Evolutionary conservation across 2,888 invertebrate species (phyloP).

Genomic region (Athalia rosae): DNA sequence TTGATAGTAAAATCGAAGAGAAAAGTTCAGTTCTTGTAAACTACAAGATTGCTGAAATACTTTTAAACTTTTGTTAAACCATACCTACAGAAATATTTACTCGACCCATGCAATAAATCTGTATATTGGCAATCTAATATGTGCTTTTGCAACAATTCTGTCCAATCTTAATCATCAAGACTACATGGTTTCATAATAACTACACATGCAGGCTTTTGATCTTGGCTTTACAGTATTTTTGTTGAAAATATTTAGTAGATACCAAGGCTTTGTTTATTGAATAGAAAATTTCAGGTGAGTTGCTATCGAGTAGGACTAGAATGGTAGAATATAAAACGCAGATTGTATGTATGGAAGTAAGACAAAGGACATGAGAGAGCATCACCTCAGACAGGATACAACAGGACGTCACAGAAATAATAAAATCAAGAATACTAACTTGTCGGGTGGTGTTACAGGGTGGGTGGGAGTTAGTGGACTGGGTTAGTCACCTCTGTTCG

Average conservation of each 20-base stretch:
- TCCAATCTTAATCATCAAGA: no score
- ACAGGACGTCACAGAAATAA: conserved; percentile 47
- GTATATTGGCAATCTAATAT: no score
- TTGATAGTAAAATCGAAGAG: neutral
- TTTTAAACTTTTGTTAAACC: no score
- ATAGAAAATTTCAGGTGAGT: neutral
- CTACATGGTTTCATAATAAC: no score
- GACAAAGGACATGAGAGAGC: conserved; percentile 31
- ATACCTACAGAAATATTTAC: no score
- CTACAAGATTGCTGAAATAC: neutral
- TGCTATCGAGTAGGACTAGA: neutral
- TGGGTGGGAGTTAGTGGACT: conserved; percentile 64
- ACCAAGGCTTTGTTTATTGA: no score
- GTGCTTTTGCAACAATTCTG: no score
- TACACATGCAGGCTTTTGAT: no score
- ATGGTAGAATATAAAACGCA: neutral
- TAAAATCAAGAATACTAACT: conserved; percentile 62
- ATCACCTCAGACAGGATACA: conserved; percentile 43
- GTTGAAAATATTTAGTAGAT: neutral
- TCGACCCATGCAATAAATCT: no score
- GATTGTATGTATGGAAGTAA: neutral
- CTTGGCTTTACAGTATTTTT: no score
- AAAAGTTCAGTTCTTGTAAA: neutral
- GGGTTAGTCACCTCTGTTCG: conserved; percentile 70
- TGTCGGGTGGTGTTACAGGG: conserved; percentile 62